Conservation (phyloP, 2,888 invertebrate species). For the Athalia circularis region DNA sequence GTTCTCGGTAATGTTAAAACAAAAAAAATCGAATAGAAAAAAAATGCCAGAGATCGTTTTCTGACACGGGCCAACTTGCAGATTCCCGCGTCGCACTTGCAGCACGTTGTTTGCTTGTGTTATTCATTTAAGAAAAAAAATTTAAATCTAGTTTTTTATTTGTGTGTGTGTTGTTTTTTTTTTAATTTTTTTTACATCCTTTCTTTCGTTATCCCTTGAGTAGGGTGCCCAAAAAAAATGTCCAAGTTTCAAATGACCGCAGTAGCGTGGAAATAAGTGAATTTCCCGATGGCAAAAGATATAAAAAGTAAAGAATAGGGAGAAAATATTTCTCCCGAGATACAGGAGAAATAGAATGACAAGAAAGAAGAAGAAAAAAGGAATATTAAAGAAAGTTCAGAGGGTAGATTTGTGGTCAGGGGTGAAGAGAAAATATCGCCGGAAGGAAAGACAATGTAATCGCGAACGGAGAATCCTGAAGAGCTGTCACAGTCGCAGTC, state of each 20-base stretch:
- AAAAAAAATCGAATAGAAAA: not conserved
- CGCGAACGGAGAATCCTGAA: constrained; percentile 15
- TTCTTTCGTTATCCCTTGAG: too few species aligned
- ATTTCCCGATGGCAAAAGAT: not conserved
- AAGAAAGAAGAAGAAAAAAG: not conserved
- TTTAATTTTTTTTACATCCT: too few species aligned
- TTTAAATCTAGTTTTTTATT: too few species aligned
- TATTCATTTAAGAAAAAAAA: too few species aligned
- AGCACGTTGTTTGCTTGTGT: not conserved
- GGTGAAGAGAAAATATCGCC: not conserved
- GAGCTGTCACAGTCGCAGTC: constrained; percentile 8
- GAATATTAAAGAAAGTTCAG: constrained; percentile 21
- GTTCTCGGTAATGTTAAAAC: not conserved
- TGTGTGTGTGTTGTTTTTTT: not conserved
- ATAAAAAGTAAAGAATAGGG: not conserved
- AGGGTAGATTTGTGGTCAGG: constrained; percentile 21
- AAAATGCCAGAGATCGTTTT: not conserved
- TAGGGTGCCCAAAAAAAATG: too few species aligned
- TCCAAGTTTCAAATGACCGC: too few species aligned
- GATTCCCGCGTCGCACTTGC: not conserved
- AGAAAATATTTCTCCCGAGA: not conserved
- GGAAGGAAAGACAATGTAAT: constrained; percentile 30
- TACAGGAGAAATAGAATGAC: not conserved
- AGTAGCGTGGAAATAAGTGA: too few species aligned
- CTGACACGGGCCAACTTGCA: not conserved